Evolutionary conservation across 2,888 invertebrate genomes (phyloP), one percentile per base, ranked within the genome.

Genomic region (Reticulitermes lucifugus): DNA sequence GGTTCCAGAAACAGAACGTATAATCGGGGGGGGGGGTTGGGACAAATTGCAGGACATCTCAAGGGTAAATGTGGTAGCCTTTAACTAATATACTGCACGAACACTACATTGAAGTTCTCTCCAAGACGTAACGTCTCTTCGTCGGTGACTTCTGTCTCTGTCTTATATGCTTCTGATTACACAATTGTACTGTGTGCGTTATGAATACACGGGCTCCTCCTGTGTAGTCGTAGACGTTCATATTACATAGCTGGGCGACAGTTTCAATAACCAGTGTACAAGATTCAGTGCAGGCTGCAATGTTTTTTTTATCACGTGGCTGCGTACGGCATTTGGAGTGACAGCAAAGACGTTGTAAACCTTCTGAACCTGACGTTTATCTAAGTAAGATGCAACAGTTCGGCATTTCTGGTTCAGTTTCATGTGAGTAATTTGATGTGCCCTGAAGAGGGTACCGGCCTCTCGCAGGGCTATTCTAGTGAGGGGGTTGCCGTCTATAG

Each of bases 1-100:
- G 46, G 43, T n/a, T 65, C 25, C 65, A 81, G 70, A 81, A 81
- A 81, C 81, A 51, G 70, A 81, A 79, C n/a, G 51, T 6, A 12
- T n/a, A 65, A 21, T 46, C 25, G 51, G 25, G n/a, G 77, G 2
- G 43, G 35, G 43, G 35, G 51, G 77, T n/a, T 41, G n/a, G 4
- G 22, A n/a, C 77, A 77, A 9, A 73, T 35, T 70, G 70, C 35
- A 14, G 71, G 71, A 41, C 14, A 41, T 35, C 35, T 73, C 41
- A 77, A 46, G 46, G 77, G 77, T 41, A 3, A 9, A 77, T 41
- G 41, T 41, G 25, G 51, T 21, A 21, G 77, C 4, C 22, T n/a
- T 77, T 77, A 46, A 77, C 73, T 73, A 73, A 73, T 41, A 73
- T 41, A 73, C 41, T 18, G 12, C 65, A 65, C n/a, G 65, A 65